A percentile compares a stretch with the other conserved stretches of the same genome.
These are phyloP conservation scores for Horisme vitalbata DNA, from an alignment of 2,888 invertebrate species.

Conservation along the genomic window DNA sequence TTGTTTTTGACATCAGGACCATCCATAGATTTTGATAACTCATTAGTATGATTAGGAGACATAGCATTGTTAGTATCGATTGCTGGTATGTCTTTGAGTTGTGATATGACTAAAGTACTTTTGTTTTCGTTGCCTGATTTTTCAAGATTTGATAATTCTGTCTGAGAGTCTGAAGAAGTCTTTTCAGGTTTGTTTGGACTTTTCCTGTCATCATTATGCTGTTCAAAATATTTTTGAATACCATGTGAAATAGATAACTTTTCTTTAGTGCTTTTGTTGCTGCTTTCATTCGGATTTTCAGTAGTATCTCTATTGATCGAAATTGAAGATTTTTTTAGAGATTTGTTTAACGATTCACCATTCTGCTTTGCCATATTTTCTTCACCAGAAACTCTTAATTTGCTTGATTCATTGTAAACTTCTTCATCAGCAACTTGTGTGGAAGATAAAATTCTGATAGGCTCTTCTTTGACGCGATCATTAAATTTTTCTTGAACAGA, in stretches of 20 bases:
- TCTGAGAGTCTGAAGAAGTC: constrained; percentile 39
- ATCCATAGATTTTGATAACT: constrained; percentile 50
- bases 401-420: constrained; percentile 8
- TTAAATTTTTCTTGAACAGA: constrained; percentile 5
- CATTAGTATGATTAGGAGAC: constrained; percentile 42
- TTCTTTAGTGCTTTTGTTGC: constrained; percentile 21
- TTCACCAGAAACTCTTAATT: background rate
- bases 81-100: constrained; percentile 57
- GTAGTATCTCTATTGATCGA: constrained; percentile 1
- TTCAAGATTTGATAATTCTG: constrained; percentile 41
- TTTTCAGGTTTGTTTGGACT: constrained; percentile 42
- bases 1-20: constrained; percentile 43
- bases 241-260: constrained; percentile 24
- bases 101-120: constrained; percentile 62
- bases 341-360: constrained; percentile 22
- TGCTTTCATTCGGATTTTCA: constrained; percentile 12
- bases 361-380: constrained; percentile 9
- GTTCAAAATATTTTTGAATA: constrained; percentile 23
- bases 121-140: constrained; percentile 52
- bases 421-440: background rate
- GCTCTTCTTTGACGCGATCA: constrained; percentile 3
- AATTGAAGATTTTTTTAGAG: constrained; percentile 29
- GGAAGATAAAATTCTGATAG: constrained; percentile 5
- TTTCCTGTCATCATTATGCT: constrained; percentile 27
- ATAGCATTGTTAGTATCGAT: constrained; percentile 45